Percentiles rank a stretch among this genome's conserved stretches.
These are phyloP conservation scores for Acheta domesticus DNA, from an alignment of 2,888 invertebrate genomes.

Conservation along the genomic window DNA sequence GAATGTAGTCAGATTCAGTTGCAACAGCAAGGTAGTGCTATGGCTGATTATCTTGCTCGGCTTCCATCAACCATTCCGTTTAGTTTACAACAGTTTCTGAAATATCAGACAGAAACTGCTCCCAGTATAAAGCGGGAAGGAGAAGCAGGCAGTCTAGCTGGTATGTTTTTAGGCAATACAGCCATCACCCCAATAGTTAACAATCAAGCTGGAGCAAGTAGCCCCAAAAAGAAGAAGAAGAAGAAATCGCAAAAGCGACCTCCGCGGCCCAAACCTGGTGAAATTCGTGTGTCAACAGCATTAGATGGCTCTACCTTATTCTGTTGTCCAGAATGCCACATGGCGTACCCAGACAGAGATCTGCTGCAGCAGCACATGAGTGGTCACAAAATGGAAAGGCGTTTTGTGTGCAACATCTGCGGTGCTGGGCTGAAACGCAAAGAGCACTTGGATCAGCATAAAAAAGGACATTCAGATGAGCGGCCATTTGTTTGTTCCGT, in stretches of 20 bases:
- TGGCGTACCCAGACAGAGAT: conserved; percentile 48
- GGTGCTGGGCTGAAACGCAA: conserved; percentile 54
- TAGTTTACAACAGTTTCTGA: conserved; percentile 47
- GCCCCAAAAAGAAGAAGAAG: conserved; percentile 45
- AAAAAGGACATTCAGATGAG: conserved; percentile 51
- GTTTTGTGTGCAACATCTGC: conserved; percentile 53
- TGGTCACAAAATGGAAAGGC: conserved; percentile 47
- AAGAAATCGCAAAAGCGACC: conserved; percentile 44
- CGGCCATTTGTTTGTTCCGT: conserved; percentile 43
- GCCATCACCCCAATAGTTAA: conserved; percentile 31
- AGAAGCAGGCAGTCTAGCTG: conserved; percentile 42
- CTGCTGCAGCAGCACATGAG: conserved; percentile 49
- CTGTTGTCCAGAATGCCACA: conserved; percentile 51
- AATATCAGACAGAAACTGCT: conserved; percentile 43
- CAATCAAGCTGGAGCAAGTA: conserved; percentile 41
- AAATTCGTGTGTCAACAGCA: conserved; percentile 43
- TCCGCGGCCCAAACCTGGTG: conserved; percentile 47
- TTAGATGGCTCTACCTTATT: conserved; percentile 49
- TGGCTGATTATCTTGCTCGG: conserved; percentile 48
- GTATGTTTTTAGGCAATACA: conserved; percentile 39
- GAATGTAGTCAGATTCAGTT: conserved; percentile 41
- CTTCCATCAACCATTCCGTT: conserved; percentile 46
- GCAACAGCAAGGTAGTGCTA: conserved; percentile 45
- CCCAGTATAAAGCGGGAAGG: conserved; percentile 21
- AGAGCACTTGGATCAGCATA: conserved; percentile 52